These are phyloP conservation scores for Umimayanthus chanpuru DNA, from an alignment of 92 coral and sea anemone species.

Conservation along the genomic window DNA sequence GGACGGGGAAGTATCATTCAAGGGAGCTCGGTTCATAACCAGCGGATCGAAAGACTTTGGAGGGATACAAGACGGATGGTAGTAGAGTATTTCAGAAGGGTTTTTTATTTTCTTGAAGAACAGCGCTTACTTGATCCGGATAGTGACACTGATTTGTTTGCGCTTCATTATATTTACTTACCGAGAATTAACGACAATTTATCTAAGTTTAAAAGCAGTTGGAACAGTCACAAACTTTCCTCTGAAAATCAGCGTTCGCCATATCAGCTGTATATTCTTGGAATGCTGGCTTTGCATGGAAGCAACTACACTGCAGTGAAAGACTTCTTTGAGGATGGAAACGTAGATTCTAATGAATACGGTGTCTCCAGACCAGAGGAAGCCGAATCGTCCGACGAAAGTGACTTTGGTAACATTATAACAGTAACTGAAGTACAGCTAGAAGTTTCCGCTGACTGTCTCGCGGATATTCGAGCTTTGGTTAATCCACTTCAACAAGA, in stretches of 20 bases:
- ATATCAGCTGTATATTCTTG: constrained; percentile 47
- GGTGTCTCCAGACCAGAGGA: constrained; percentile 50
- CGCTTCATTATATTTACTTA: constrained; percentile 45
- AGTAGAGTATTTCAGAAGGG: constrained; percentile 43
- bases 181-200: constrained; percentile 49
- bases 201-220: constrained; percentile 31
- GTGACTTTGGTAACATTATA: background rate
- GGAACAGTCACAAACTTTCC: constrained; percentile 61
- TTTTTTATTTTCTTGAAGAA: constrained; percentile 49
- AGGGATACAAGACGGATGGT: constrained; percentile 55
- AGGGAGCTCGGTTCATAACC: constrained; percentile 59
- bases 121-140: constrained; percentile 38
- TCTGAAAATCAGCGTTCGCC: constrained; percentile 57
- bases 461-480: background rate
- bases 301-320: constrained; percentile 47
- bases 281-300: constrained; percentile 38
- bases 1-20: constrained; percentile 38
- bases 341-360: background rate
- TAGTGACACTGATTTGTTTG: constrained; percentile 37
- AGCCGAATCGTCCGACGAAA: constrained; percentile 10
- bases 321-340: constrained; percentile 47
- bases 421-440: background rate
- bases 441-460: background rate
- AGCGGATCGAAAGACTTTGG: constrained; percentile 57
- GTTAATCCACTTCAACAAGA: background rate